Conservation (phyloP, 2,888 invertebrate genomes). For the Formica aserva region DNA sequence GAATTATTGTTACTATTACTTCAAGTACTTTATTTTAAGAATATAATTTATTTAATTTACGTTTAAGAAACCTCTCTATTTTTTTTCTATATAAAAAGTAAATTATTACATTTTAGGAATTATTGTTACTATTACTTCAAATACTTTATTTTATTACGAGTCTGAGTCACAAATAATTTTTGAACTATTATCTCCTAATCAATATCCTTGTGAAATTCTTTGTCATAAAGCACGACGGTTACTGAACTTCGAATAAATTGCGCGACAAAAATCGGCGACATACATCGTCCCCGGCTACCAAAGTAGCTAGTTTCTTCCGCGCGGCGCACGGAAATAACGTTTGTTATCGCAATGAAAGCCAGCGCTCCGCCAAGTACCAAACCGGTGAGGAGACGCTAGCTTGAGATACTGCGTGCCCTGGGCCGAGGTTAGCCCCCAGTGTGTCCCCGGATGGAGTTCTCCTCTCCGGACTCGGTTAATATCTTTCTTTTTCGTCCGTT, state of each 20-base stretch:
- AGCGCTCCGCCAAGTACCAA: slow-evolving; percentile 38
- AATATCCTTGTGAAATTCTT: background rate
- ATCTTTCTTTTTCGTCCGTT: slow-evolving; percentile 35
- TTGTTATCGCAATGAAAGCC: slow-evolving; percentile 63
- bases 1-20: background rate
- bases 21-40: background rate
- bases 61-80: background rate
- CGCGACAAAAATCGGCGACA: slow-evolving; percentile 37
- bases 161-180: slow-evolving; percentile 11
- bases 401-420: slow-evolving; percentile 39
- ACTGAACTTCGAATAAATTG: slow-evolving; percentile 39
- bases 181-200: background rate
- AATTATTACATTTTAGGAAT: background rate
- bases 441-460: slow-evolving; percentile 13
- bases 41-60: background rate
- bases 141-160: background rate
- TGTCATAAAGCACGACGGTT: slow-evolving; percentile 9
- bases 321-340: slow-evolving; percentile 63
- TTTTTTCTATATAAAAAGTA: background rate
- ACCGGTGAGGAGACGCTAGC: slow-evolving; percentile 39
- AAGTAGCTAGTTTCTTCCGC: slow-evolving; percentile 60
- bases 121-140: background rate
- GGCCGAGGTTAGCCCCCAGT: slow-evolving; percentile 7
- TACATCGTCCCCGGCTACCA: slow-evolving; percentile 20
- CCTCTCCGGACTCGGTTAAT: slow-evolving; percentile 37